phyloP scores from a whole-genome alignment of 2,888 invertebrate species.

The Hanleya hanleyi region DNA sequence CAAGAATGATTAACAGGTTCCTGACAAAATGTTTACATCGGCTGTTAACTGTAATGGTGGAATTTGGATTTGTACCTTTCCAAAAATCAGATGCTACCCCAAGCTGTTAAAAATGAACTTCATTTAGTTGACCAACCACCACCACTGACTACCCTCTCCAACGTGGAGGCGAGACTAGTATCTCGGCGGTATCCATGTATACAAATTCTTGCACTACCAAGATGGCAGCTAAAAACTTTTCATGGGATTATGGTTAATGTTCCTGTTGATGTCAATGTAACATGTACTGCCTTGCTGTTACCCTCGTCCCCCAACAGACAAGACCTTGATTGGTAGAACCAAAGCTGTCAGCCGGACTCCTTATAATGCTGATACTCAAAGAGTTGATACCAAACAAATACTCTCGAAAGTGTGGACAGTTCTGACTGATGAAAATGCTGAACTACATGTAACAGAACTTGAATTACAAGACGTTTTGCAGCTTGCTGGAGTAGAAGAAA shows the following conservation, averaged over 20 bases:
- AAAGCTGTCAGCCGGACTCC: too few relatives aligned
- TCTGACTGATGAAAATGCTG: too few relatives aligned
- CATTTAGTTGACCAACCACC: background rate
- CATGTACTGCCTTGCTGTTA: too few relatives aligned
- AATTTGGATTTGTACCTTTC: constrained; percentile 8
- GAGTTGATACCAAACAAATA: too few relatives aligned
- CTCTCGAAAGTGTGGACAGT: too few relatives aligned
- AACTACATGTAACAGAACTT: too few relatives aligned
- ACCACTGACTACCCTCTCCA: background rate
- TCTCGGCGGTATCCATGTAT: background rate
- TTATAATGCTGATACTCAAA: too few relatives aligned
- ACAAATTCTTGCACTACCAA: constrained; percentile 9
- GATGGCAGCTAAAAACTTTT: constrained; percentile 9
- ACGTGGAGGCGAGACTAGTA: background rate
- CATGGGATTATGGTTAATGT: constrained; percentile 8
- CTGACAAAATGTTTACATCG: too few relatives aligned
- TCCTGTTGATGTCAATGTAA: background rate
- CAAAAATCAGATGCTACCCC: background rate
- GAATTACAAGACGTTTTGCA: too few relatives aligned
- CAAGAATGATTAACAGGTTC: too few relatives aligned
- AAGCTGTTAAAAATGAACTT: background rate
- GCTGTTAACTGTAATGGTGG: background rate
- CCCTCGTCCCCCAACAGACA: background rate
- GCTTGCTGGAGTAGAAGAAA: too few relatives aligned
- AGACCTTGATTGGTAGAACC: too few relatives aligned